Conservation (phyloP, 2,113 vertebrate species). For the Recurvirostra avosetta region DNA sequence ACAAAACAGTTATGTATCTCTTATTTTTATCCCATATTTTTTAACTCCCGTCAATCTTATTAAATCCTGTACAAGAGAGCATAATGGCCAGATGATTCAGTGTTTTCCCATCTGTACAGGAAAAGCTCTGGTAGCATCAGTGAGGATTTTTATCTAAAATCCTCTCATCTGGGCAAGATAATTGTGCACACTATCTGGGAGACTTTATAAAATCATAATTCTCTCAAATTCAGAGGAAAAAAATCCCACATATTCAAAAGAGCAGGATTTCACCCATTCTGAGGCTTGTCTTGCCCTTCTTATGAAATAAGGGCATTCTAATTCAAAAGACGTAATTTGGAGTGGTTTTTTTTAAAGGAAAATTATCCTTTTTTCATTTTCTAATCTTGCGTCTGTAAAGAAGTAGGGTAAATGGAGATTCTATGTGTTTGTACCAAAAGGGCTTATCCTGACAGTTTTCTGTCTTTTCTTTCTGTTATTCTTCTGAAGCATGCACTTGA, state of each 20-base stretch:
- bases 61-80: background rate
- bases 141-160: constrained; percentile 3
- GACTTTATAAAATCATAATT: background rate
- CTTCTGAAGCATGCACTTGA: background rate
- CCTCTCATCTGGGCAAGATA: constrained; percentile 1
- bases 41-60: background rate
- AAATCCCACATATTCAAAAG: background rate
- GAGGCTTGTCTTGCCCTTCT: background rate
- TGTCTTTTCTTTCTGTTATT: background rate
- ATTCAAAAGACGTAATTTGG: background rate
- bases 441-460: background rate
- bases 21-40: constrained; percentile 2
- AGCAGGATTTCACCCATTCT: background rate
- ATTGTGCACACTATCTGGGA: background rate
- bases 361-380: background rate
- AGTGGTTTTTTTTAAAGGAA: background rate
- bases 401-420: background rate
- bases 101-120: background rate
- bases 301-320: background rate
- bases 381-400: background rate
- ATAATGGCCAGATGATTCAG: background rate
- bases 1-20: background rate
- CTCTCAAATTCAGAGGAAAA: background rate
- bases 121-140: background rate
- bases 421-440: background rate